Conservation (phyloP, 2,113 vertebrate genomes). For the Collichthys lucidus region DNA sequence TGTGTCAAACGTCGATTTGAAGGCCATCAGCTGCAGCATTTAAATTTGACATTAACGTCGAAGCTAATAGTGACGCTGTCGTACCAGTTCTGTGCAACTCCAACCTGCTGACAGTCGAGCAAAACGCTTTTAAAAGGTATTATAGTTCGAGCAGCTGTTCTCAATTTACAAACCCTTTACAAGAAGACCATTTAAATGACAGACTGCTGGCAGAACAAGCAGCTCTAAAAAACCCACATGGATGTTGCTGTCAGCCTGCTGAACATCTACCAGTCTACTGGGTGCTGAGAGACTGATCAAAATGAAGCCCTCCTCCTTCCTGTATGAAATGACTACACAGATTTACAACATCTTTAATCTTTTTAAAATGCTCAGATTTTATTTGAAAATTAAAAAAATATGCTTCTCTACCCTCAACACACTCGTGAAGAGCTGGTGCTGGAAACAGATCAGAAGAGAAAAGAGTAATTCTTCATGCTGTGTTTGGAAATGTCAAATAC, state of each 20-base stretch:
- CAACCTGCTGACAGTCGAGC: not conserved
- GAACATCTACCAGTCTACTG: not conserved
- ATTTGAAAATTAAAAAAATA: not conserved
- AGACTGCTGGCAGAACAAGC: slow-evolving; percentile 14
- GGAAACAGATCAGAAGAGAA: not conserved
- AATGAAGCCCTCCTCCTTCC: not conserved
- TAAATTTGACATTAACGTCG: not conserved
- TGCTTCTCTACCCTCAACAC: not conserved
- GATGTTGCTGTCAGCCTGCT: not conserved
- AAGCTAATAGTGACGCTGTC: not conserved
- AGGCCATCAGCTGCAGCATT: not conserved
- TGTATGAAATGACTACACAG: not conserved
- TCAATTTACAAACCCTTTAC: not conserved
- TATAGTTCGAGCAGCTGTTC: slow-evolving; percentile 18
- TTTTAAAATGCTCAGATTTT: not conserved
- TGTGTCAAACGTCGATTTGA: not conserved
- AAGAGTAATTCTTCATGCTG: not conserved
- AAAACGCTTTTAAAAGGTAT: not conserved
- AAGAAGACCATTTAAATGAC: not conserved
- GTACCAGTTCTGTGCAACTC: no score
- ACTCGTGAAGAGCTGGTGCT: not conserved
- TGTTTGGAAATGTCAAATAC: slow-evolving; percentile 4
- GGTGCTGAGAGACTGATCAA: not conserved
- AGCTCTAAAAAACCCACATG: not conserved
- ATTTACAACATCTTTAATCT: slow-evolving; percentile 2